Evolutionary conservation across 30 jellyfish, hydroid and myxozoan species (phyloP).

Genomic region (Pelagia noctiluca): DNA sequence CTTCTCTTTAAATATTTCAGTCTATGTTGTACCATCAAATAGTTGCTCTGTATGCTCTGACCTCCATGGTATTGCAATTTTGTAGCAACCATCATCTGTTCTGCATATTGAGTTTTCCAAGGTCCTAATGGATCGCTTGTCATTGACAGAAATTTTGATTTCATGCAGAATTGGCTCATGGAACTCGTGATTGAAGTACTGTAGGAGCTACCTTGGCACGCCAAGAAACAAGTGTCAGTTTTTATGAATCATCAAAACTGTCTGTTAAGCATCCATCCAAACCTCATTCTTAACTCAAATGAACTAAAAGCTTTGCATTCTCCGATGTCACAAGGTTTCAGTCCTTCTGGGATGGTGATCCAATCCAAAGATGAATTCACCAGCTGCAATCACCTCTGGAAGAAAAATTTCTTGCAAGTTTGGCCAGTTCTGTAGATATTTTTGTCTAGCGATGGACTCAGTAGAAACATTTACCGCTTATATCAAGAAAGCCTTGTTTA

Average conservation of each 20-base stretch:
- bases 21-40: constrained; percentile 14
- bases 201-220: not conserved
- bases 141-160: constrained; percentile 7
- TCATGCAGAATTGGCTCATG: not conserved
- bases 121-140: constrained; percentile 2
- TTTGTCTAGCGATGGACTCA: not conserved
- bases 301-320: too few species aligned
- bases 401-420: not conserved
- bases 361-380: not conserved
- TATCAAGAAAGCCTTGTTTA: not conserved
- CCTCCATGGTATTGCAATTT: constrained; percentile 1
- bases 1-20: not conserved
- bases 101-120: not conserved
- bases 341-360: not conserved
- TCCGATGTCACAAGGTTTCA: not conserved
- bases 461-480: not conserved
- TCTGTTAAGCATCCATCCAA: too few species aligned
- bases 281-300: too few species aligned
- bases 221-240: not conserved
- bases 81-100: constrained; percentile 1
- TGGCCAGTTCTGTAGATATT: not conserved
- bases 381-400: constrained; percentile 5
- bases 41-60: not conserved
- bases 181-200: not conserved
- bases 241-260: not conserved